Percentiles rank a stretch among this genome's conserved stretches.
phyloP scores from a whole-genome alignment of 2,888 invertebrate genomes.

The Volucella bombylans region DNA sequence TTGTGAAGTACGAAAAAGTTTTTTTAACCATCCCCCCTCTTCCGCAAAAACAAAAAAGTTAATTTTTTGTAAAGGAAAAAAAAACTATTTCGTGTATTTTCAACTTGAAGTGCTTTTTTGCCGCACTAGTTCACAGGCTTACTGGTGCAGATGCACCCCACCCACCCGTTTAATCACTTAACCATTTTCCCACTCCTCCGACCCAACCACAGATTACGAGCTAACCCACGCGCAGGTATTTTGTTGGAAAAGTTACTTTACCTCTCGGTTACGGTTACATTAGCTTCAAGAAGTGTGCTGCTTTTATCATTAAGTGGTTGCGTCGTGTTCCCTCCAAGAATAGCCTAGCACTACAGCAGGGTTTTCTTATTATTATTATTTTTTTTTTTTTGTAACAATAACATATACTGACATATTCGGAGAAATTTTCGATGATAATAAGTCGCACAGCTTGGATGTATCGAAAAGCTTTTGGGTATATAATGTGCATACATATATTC shows the following conservation, averaged over 20 bases:
- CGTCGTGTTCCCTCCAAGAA: neutral
- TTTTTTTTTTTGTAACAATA: neutral
- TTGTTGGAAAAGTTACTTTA: neutral
- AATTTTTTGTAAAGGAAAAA: neutral
- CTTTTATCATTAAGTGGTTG: neutral
- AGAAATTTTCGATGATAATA: too few species aligned
- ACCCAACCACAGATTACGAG: neutral
- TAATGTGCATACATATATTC: too few species aligned
- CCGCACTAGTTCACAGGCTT: neutral
- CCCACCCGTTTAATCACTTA: too few species aligned
- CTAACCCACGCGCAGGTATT: neutral
- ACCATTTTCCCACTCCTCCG: too few species aligned
- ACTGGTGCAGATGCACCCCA: neutral
- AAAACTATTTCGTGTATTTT: neutral
- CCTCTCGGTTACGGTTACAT: slow-evolving; percentile 9
- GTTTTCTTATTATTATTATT: neutral
- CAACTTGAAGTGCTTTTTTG: neutral
- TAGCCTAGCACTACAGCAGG: neutral
- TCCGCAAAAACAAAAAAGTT: too few species aligned
- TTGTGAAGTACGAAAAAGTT: neutral
- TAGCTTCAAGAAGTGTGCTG: neutral
- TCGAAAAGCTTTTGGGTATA: too few species aligned
- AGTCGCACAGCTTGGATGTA: too few species aligned
- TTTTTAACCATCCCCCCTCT: neutral
- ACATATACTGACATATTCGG: too few species aligned